Evolutionary conservation across 2,113 vertebrate species (phyloP), one percentile per base, ranked within the genome.

Genomic region (Sinocyclocheilus rhinocerous): DNA sequence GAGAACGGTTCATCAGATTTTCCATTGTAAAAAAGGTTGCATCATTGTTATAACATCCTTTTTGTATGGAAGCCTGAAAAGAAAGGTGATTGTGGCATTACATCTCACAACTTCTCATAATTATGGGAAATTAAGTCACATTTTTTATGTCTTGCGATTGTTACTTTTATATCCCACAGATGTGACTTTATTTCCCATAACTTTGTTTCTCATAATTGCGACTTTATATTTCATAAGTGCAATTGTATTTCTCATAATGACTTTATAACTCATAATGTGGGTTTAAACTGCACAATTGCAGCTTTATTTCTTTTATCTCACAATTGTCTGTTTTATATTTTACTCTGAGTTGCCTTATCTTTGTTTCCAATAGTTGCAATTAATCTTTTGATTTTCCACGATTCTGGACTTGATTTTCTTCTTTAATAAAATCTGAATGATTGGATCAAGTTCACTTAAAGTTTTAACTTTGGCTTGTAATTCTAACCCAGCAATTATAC

Each of bases 1-100:
- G 29, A 29, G 24, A 33, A 69, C 3, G 5, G 36, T 42, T 8
- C 39, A 22, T 72, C 69, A 72, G 36, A 72, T 42, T 72, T 72
- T 72, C 70, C 36, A 6, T 73, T 73, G 36, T 73, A 73, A 73
- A 42, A 67, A 73, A n/a, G 20, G 10, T 73, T 45, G 36, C 70
- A 73, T 73, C 70, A 12, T 45, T 70, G 33, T n/a, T 12, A n/a
- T n/a, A 42, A 72, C 10, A 4, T 73, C 8, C 10, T 42, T 72
- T 72, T 42, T 42, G 9, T 12, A 22, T 72, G 69, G 36, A 42
- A 33, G 65, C 65, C 13, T 69, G 22, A 7, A 29, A 33, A 18
- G 29, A 69, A 12, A 42, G 20, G 4, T 22, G 20, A 39, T 39
- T 72, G 8, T 73, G 10, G 70, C 20, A n/a, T 42, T 45, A 6